These are phyloP conservation scores for Turnix velox DNA, from an alignment of 2,113 vertebrate genomes.

Conservation along the genomic window DNA sequence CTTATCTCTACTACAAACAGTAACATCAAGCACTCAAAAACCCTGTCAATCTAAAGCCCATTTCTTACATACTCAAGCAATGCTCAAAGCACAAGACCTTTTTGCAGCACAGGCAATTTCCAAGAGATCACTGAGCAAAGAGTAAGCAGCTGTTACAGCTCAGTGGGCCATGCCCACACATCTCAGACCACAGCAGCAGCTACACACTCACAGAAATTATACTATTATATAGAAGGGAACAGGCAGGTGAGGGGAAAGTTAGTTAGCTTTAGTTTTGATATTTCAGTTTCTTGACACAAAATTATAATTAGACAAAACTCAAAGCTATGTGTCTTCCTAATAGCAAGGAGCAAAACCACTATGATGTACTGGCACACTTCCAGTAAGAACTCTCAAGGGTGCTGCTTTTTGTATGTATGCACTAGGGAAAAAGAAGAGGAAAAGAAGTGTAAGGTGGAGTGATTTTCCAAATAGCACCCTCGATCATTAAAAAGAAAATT, in stretches of 20 bases:
- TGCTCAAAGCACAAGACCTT: background rate
- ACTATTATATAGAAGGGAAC: background rate
- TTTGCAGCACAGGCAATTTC: background rate
- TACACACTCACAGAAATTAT: background rate
- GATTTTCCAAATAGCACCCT: background rate
- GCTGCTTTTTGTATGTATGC: background rate
- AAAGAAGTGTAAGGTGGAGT: background rate
- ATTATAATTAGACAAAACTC: background rate
- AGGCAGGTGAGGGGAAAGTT: background rate
- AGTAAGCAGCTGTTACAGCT: background rate
- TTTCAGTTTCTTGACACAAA: background rate
- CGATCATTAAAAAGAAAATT: background rate
- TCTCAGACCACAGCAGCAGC: background rate
- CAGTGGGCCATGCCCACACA: background rate
- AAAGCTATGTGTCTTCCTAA: background rate
- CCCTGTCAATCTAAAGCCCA: background rate
- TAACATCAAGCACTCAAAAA: background rate
- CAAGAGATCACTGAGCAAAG: background rate
- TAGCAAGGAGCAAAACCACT: background rate
- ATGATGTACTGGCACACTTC: background rate
- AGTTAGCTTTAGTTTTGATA: background rate
- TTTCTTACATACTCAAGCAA: background rate
- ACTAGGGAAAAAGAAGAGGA: background rate
- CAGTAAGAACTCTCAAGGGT: background rate
- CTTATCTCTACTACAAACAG: background rate